Evolutionary conservation across 2,797 vertebrate species (phyloP).

Genomic region (Anguilla obscura): DNA sequence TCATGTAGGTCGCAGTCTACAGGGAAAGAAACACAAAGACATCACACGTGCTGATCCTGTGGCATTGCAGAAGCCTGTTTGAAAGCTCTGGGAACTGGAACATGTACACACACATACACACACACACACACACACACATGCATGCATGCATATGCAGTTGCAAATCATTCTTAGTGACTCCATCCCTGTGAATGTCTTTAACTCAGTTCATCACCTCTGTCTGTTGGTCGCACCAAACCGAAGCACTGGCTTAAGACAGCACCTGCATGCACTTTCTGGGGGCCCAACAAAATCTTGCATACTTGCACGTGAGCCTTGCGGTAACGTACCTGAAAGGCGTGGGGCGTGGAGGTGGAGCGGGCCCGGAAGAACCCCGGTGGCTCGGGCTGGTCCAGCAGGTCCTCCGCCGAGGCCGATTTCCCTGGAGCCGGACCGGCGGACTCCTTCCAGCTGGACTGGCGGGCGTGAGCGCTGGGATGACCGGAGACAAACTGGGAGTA

Average conservation of each 20-base stretch:
- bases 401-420: constrained; percentile 64
- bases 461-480: constrained; percentile 48
- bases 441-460: constrained; percentile 58
- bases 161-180: background rate
- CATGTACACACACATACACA: background rate
- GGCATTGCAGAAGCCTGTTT: background rate
- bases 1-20: background rate
- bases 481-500: constrained; percentile 59
- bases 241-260: background rate
- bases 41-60: background rate
- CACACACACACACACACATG: background rate
- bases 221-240: background rate
- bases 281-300: background rate
- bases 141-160: background rate
- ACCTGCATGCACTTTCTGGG: background rate
- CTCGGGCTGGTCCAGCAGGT: constrained; percentile 61
- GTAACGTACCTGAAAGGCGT: constrained; percentile 65
- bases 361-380: constrained; percentile 54
- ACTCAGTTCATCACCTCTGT: background rate
- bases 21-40: constrained; percentile 5
- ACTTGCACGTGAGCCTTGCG: background rate
- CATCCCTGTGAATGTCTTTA: background rate
- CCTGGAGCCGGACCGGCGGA: constrained; percentile 49
- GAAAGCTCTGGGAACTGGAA: background rate
- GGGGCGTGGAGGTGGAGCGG: constrained; percentile 67